Base-by-base conservation (phyloP, 2,888 invertebrate genomes). In the Trachelus stipa region DNA sequence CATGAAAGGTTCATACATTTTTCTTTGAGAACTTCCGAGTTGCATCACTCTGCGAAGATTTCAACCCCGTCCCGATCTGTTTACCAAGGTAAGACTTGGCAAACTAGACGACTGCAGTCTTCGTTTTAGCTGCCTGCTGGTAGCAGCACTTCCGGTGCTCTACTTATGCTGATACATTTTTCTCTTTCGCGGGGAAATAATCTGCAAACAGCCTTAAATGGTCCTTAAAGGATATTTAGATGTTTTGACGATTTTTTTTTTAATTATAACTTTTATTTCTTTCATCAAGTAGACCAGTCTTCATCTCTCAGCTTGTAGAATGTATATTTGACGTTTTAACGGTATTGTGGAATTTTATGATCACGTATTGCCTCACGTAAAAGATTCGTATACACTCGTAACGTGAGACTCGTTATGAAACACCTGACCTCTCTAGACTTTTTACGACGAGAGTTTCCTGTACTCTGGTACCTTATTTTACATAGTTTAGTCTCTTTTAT, bases 1-100 rank as follows among this genome's bases (percentile, higher is more conserved):
- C 71, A 3, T 33, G 71, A 71, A 33, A 71, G 31, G 31, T 71
- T 71, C 71, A 34, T 33, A 23, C 33, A 71, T 33, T 71, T 34
- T 34, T 34, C 15, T 34, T 71, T 71, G 33, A 31, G 71, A 71
- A 15, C 30, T 30, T 23, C 11, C 15, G 33, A 71, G 31, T 30
- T 71, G 71, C 31, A 71, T 30, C 33, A 15, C 68, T 34, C 56
- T 76, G 68, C 78, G 35, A 78, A 75, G 76, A 80, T 80, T 79
- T 78, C 68, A 56, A 73, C 71, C 68, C 35, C 69, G 76, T 80
- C 77, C 76, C 76, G 77, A 81, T 79, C 81, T 79, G 77, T 81
- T 81, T 79, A 77, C 78, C 76, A 34, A 76, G 76, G 81, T 73
- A 75, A 79, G 78, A 78, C 79, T 77, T 40, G 78, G 79, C 74